Base-by-base conservation (phyloP, 2,113 vertebrate species). In the Redunca redunca region DNA sequence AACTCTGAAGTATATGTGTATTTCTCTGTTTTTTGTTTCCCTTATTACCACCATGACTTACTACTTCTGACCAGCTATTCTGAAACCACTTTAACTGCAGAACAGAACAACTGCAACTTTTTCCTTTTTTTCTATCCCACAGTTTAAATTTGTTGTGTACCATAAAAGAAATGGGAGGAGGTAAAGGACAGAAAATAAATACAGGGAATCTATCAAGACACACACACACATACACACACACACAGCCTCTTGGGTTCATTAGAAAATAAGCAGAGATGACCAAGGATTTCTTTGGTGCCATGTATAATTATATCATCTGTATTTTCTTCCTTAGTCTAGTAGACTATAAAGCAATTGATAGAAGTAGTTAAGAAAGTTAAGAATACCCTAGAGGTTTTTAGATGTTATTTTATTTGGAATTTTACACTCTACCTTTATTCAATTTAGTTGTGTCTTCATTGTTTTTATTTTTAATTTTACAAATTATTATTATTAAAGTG, bases 401-500 rank as follows among this genome's bases (percentile, higher is more conserved):
- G 48, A 62, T n/a, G 90, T 94, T 91, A 58, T 58, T 85, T 92
- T 64, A 96, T 55, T 91, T 82, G 57, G 36, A 95, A 58, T 64
- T 64, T 91, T 85, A 64, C 6, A 58, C 1, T 6, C 33, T 40
- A 43, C 87, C 12, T 92, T 71, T 36, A 52, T 36, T 74, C 48
- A 77, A 86, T 81, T 81, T 77, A 67, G 14, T 87, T 93, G 8
- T 85, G 26, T 58, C 90, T 91, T 91, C 12, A 50, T 88, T 88
- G 58, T 93, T 90, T 60, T 58, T 62, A 81, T 48, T 90, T 82
- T 91, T 52, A 84, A 33, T 85, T 97, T 97, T 86, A 90, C 19
- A 67, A 97, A 90, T 94, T 77, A 67, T 48, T 23, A 62, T 78
- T 88, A 48, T 55, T 55, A 21, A 96, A 93, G 30, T 84, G 14